phyloP scores from a whole-genome alignment of 1,140 invertebrate genomes.

The Venturia canescens region DNA sequence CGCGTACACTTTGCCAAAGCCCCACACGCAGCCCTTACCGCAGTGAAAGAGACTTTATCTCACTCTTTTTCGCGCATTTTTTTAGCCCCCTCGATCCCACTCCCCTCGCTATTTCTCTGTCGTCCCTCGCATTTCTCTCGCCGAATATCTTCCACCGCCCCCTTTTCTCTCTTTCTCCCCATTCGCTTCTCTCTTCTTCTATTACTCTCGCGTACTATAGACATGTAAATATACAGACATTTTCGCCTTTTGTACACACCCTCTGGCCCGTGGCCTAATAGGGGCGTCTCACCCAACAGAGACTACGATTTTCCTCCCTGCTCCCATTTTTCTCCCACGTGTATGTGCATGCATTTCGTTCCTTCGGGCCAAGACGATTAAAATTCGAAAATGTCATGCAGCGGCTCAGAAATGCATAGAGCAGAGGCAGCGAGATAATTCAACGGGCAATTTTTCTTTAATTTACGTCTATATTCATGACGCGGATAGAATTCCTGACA shows the following conservation, averaged over 20 bases:
- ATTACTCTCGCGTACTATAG: neutral
- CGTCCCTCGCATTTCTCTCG: slow-evolving; percentile 25
- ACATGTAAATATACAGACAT: neutral
- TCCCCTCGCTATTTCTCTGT: neutral
- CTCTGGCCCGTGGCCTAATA: slow-evolving; percentile 13
- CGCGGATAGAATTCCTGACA: no score
- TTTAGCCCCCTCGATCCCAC: neutral
- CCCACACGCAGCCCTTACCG: neutral
- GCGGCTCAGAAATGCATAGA: neutral
- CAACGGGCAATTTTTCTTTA: no score
- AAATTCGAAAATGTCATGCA: neutral
- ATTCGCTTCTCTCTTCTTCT: neutral
- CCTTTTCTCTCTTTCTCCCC: neutral
- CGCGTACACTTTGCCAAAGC: slow-evolving; percentile 12
- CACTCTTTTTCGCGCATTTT: slow-evolving; percentile 19
- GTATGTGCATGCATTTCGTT: neutral
- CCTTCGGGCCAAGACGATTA: neutral
- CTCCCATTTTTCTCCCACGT: neutral
- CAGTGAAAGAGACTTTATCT: slow-evolving; percentile 32
- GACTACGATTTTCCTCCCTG: slow-evolving; percentile 1
- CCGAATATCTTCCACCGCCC: neutral
- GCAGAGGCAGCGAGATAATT: no score
- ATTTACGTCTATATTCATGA: no score
- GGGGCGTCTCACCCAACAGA: neutral
- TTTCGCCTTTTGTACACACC: neutral